Base-by-base conservation (phyloP, 92 coral and sea anemone species). In the Zoanthus sansibaricus region DNA sequence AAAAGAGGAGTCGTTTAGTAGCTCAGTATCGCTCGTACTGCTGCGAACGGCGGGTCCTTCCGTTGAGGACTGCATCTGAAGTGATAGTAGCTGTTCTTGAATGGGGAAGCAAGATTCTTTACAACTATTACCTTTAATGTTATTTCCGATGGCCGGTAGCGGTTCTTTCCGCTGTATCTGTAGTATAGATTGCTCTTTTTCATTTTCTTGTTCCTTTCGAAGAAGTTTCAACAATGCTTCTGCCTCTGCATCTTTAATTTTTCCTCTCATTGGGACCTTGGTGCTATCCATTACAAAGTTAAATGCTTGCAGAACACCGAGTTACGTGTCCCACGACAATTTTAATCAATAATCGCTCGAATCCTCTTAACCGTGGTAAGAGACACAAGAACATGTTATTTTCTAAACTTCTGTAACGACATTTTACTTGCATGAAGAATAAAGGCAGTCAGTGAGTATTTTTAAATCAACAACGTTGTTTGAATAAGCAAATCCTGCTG, bases 241-340 rank as follows among this genome's bases (percentile, higher is more conserved):
- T 5, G 99, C 99, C 83, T 93, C 95, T 0, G 99, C 98, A 59
- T 97, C 98, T 75, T 97, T 97, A 8, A 92, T 88, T 84, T 93
- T 89, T 9, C 99, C 99, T 84, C 99, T 91, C 99, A 93, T 97
- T 16, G 98, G 96, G 30, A 92, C 75, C 51, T 83, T 73, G 14
- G 79, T 55, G 7, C 61, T 52, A 0, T 80, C 75, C 85, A 80
- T 80, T 44, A 47, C 75, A 66, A 69, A 69, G 6, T 21, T 13
- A 11, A 61, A 79, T 49, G 55, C 7, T 21, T 7, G 44, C 37
- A 42, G 9, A 15, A 76, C 42, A 30, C 42, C 4, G 42, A 62
- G 20, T 51, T 62, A 30, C 4, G 12, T 12, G 9, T 12, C 9
- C 44, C 75, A 56, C 51, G 75, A 66, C 85, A 64, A 64, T 49